These are phyloP conservation scores for Pollicipes pollicipes DNA, from an alignment of 1,140 invertebrate species.

Conservation along the genomic window DNA sequence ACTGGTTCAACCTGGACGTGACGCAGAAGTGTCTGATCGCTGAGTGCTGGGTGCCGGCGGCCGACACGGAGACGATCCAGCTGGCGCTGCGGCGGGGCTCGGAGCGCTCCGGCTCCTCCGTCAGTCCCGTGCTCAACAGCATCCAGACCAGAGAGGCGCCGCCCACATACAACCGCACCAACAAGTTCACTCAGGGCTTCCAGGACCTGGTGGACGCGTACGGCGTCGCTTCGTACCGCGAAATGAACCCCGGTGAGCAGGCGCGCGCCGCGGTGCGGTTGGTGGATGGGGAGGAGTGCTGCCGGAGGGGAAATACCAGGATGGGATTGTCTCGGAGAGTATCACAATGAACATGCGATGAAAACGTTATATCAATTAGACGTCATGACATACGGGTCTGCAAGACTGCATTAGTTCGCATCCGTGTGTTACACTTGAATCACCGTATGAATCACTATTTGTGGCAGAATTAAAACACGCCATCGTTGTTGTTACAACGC, in stretches of 20 bases:
- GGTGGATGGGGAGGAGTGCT: no score
- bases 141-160: slow-evolving; percentile 29
- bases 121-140: slow-evolving; percentile 32
- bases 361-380: no score
- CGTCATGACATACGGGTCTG: no score
- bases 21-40: slow-evolving; percentile 91
- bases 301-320: no score
- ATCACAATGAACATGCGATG: no score
- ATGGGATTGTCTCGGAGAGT: no score
- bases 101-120: slow-evolving; percentile 27
- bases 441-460: no score
- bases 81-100: slow-evolving; percentile 50
- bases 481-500: no score
- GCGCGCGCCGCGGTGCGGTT: no score
- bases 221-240: slow-evolving; percentile 33
- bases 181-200: slow-evolving; percentile 34
- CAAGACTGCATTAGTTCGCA: no score
- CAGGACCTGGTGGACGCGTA: slow-evolving; percentile 35
- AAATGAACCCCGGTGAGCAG: slow-evolving; percentile 30
- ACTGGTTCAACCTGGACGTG: slow-evolving; percentile 82
- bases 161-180: slow-evolving; percentile 33
- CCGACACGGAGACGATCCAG: slow-evolving; percentile 69
- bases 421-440: no score
- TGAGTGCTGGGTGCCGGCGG: slow-evolving; percentile 90
- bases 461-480: no score